These are phyloP conservation scores for Rhopalosiphum padi DNA, from an alignment of 1,140 invertebrate genomes.

Conservation along the genomic window DNA sequence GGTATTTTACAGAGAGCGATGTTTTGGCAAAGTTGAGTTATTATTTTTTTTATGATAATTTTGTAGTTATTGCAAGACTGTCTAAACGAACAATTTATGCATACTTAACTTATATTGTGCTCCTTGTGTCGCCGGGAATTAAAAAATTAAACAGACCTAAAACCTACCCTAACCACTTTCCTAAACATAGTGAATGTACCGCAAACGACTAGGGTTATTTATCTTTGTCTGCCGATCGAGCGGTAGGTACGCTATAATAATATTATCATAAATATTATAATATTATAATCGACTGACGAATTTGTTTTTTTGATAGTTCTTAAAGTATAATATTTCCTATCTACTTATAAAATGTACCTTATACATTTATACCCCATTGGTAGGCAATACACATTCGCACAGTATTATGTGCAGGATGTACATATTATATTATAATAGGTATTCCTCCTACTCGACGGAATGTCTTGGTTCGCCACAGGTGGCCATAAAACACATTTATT, in stretches of 20 bases:
- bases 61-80: not conserved
- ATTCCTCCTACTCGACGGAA: not conserved
- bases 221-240: not conserved
- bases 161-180: not conserved
- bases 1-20: too few species aligned
- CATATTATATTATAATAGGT: not conserved
- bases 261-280: not conserved
- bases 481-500: slow-evolving; percentile 5
- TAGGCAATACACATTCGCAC: not conserved
- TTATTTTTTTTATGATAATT: not conserved
- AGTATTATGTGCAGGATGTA: not conserved
- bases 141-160: not conserved
- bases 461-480: not conserved
- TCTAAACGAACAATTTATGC: not conserved
- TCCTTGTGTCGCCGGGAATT: not conserved
- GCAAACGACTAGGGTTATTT: not conserved
- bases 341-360: not conserved
- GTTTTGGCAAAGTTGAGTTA: not conserved
- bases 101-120: not conserved
- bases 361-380: not conserved
- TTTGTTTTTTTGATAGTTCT: not conserved
- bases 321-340: not conserved
- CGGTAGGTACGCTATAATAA: not conserved
- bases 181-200: not conserved
- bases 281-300: not conserved